Conservation (phyloP, 1,140 invertebrate genomes). For the Aplysia californica region DNA sequence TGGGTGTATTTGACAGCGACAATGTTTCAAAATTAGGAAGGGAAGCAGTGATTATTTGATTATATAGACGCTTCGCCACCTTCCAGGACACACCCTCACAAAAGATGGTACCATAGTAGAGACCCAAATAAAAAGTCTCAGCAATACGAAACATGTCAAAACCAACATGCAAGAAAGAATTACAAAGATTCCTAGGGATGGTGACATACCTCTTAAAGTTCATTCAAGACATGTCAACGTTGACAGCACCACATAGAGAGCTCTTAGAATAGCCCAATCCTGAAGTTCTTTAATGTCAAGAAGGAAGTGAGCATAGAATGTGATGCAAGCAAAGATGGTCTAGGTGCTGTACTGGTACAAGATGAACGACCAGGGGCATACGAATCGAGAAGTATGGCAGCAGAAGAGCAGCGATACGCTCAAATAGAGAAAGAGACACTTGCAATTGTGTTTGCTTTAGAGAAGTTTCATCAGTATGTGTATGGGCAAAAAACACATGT, state of each 20-base stretch:
- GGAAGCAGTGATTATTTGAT: too few species aligned
- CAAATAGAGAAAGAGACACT: conserved; percentile 71
- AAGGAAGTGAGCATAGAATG: conserved; percentile 15
- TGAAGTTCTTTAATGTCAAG: conserved; percentile 29
- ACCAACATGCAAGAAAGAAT: conserved; percentile 19
- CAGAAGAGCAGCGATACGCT: conserved; percentile 66
- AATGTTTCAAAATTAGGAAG: too few species aligned
- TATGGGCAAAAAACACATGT: conserved; percentile 35
- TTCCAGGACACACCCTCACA: conserved; percentile 44
- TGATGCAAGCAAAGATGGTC: conserved; percentile 51
- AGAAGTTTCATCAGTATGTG: conserved; percentile 70
- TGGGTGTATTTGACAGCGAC: too few species aligned
- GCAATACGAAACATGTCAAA: conserved; percentile 51
- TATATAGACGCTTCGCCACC: too few species aligned
- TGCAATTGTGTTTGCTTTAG: conserved; percentile 69
- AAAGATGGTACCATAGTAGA: conserved; percentile 61
- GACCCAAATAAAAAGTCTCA: conserved; percentile 64
- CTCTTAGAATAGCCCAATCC: conserved; percentile 2
- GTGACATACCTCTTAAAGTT: conserved; percentile 62
- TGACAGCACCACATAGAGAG: background rate
- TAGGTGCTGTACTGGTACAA: conserved; percentile 68
- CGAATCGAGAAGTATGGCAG: conserved; percentile 64
- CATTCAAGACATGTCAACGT: conserved; percentile 46
- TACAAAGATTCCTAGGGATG: conserved; percentile 51
- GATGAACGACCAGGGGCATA: conserved; percentile 66